Evolutionary conservation across 1,140 invertebrate species (phyloP), one percentile per base, ranked within the genome.

Genomic region (Mizuhopecten yessoensis): DNA sequence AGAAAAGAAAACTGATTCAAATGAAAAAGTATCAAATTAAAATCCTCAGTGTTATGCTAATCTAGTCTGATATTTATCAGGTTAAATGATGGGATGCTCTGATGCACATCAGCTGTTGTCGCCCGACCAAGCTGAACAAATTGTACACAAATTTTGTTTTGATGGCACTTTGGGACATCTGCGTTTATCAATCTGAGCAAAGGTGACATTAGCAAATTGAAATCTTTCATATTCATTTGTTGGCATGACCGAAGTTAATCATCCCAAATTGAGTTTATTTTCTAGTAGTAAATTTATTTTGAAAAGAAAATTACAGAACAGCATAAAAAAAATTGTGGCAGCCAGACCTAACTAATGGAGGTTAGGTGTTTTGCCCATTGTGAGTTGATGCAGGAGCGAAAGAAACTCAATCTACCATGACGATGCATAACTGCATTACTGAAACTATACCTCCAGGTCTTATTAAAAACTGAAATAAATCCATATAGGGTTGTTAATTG

Each of bases 131-230:
- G 57, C n/a, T 9, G 57, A 75, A 75, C 57, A 75, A 75, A 75
- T 75, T 75, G 23, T 75, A 75, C 57, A 75, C n/a, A 29, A 75
- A 75, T 75, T 23, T 3, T 29, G 11, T 29, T 1, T 75, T 75
- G 23, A 29, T 75, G 57, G 57, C 23, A 75, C 11, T 2, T 75
- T 5, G 23, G n/a, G n/a, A 13, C 57, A 75, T 75, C 57, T 75
- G 57, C 57, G 29, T n/a, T 75, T 75, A 3, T 75, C 23, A 75
- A 75, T 75, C 9, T 75, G 23, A 29, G 57, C 57, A 75, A 75
- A 75, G 57, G 57, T 75, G 57, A 17, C 57, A 75, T 75, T 75
- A 75, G 57, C 57, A 75, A 75, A 75, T 75, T 75, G n/a, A 29
- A 75, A 75, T 75, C 57, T 9, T 75, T 75, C 57, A 75, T 75